These are phyloP conservation scores for Phalloptychus januarius DNA, from an alignment of 2,797 vertebrate species.

Conservation along the genomic window DNA sequence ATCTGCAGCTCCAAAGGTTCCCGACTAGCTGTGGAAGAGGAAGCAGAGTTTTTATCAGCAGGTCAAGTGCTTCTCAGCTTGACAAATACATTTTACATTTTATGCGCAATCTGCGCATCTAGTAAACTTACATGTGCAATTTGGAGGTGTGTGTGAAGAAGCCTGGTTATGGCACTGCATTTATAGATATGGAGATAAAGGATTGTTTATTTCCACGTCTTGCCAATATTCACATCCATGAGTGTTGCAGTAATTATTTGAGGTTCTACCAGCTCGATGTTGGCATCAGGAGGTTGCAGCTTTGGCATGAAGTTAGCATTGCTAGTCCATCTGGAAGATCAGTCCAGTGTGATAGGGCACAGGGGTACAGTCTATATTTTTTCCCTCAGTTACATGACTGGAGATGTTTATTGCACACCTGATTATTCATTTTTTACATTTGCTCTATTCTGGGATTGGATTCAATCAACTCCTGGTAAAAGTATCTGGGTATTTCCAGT, in stretches of 20 bases:
- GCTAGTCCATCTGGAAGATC: background rate
- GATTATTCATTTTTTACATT: background rate
- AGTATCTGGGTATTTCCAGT: background rate
- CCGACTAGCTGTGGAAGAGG: background rate
- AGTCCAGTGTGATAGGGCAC: background rate
- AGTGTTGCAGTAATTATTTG: background rate
- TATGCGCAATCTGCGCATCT: background rate
- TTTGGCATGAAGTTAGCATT: background rate
- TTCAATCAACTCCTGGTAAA: conserved; percentile 4
- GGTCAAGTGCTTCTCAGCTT: background rate
- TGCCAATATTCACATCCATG: background rate
- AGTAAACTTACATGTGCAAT: background rate
- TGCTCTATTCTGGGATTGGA: background rate
- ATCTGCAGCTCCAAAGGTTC: background rate
- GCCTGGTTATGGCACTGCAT: background rate
- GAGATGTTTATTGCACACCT: background rate
- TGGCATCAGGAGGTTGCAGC: background rate
- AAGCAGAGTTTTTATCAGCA: background rate
- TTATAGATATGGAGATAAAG: background rate
- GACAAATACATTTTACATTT: background rate
- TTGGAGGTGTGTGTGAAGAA: background rate
- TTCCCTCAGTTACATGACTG: background rate
- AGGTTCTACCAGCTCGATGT: background rate
- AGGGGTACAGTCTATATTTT: background rate
- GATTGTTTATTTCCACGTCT: background rate